Percentiles rank a stretch among this genome's conserved stretches.
Evolutionary conservation across 2,797 vertebrate genomes (phyloP).

Genomic region (Periophthalmus magnuspinnatus): DNA sequence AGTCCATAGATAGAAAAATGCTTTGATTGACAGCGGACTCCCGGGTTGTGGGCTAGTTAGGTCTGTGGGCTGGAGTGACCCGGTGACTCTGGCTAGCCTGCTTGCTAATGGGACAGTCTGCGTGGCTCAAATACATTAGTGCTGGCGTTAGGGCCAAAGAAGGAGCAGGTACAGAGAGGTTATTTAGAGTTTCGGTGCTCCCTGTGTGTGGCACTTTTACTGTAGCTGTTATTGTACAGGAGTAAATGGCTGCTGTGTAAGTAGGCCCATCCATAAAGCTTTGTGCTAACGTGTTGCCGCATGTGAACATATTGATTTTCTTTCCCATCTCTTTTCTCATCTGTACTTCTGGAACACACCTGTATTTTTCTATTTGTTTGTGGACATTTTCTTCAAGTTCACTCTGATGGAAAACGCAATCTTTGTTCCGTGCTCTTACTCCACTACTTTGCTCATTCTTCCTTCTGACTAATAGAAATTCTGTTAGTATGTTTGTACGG

Average conservation of each 20-base stretch:
- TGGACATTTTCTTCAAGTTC: conserved; percentile 64
- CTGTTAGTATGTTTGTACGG: conserved; percentile 70
- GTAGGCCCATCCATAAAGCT: conserved; percentile 37
- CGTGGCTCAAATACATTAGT: conserved; percentile 64
- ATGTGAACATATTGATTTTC: conserved; percentile 54
- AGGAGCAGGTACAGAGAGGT: conserved; percentile 23
- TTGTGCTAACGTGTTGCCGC: conserved; percentile 20
- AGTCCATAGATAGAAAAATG: too few relatives aligned
- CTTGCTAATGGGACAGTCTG: conserved; percentile 67
- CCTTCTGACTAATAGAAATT: conserved; percentile 69
- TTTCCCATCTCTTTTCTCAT: conserved; percentile 56
- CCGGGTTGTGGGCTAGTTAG: conserved; percentile 6
- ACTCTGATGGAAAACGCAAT: conserved; percentile 72
- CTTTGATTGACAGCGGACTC: not conserved
- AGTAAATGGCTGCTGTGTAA: conserved; percentile 57
- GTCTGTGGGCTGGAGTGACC: conserved; percentile 32
- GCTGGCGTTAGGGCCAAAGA: conserved; percentile 45
- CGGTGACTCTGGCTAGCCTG: conserved; percentile 37
- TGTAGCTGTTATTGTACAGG: conserved; percentile 38
- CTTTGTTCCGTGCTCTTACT: conserved; percentile 55
- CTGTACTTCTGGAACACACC: conserved; percentile 53
- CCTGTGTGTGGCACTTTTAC: conserved; percentile 40
- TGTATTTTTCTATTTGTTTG: conserved; percentile 70
- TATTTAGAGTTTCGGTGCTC: conserved; percentile 34
- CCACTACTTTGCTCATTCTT: conserved; percentile 34